Percentiles rank a stretch among this genome's conserved stretches.
These are phyloP conservation scores for Limnephilus lunatus DNA, from an alignment of 2,888 invertebrate species.

Conservation along the genomic window DNA sequence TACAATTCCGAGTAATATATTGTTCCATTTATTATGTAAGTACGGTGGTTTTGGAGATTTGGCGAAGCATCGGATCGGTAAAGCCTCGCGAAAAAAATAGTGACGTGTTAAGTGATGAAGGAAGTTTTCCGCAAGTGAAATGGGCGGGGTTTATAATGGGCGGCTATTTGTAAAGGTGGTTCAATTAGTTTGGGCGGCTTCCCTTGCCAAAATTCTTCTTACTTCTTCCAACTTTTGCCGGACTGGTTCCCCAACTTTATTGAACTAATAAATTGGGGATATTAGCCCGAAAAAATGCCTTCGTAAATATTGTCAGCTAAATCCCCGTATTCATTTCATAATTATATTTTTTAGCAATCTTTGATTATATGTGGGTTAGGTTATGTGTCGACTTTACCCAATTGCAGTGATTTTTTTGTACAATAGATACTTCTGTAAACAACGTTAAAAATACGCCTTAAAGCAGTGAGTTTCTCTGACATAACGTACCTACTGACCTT, in stretches of 20 bases:
- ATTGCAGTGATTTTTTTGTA: neutral
- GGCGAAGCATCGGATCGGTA: neutral
- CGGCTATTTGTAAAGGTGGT: constrained; percentile 24
- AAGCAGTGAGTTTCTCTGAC: too few species aligned
- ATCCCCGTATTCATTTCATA: neutral
- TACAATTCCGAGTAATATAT: neutral
- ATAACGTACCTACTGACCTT: too few species aligned
- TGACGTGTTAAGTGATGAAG: neutral
- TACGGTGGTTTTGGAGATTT: neutral
- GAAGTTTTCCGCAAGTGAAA: constrained; percentile 15
- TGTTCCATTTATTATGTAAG: neutral
- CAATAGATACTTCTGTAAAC: neutral
- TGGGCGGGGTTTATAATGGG: neutral
- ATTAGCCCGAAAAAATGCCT: neutral
- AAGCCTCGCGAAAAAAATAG: constrained; percentile 6
- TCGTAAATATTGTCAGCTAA: neutral
- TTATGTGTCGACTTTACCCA: neutral
- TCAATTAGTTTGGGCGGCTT: constrained; percentile 26
- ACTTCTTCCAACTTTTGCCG: neutral
- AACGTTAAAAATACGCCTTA: too few species aligned
- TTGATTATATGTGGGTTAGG: neutral
- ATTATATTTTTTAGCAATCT: neutral
- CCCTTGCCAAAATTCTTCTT: neutral
- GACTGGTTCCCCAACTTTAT: neutral
- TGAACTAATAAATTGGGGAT: neutral